These are phyloP conservation scores for Choloepus hoffmanni DNA, from an alignment of 2,113 vertebrate species.

Conservation along the genomic window DNA sequence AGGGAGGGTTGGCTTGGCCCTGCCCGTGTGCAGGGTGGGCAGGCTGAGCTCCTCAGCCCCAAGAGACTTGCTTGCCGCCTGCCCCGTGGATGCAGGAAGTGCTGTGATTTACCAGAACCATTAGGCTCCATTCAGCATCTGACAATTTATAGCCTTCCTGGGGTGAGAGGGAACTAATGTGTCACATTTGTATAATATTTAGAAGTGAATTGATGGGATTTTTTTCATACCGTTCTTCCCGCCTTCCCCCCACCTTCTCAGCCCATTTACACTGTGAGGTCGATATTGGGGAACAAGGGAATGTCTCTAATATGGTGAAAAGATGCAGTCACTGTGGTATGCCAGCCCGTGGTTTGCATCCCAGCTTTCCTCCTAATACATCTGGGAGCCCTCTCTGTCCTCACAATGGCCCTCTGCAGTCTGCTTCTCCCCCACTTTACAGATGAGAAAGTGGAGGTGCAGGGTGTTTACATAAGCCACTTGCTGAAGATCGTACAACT, in stretches of 20 bases:
- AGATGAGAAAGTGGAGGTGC: background rate
- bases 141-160: slow-evolving; percentile 57
- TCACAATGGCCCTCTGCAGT: background rate
- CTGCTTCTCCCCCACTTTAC: background rate
- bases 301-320: background rate
- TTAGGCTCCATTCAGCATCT: slow-evolving; percentile 82
- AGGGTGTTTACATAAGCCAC: background rate
- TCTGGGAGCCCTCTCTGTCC: too few species aligned
- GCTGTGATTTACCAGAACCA: slow-evolving; percentile 84
- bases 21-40: background rate
- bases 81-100: slow-evolving; percentile 62
- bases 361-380: background rate
- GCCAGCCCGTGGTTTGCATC: background rate
- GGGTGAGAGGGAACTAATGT: slow-evolving; percentile 29
- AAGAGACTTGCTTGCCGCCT: fast-evolving
- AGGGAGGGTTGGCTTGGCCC: background rate
- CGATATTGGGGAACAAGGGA: background rate
- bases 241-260: background rate
- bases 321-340: background rate
- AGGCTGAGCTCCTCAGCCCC: background rate
- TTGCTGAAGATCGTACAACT: background rate
- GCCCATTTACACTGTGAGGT: background rate
- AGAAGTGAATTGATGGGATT: background rate
- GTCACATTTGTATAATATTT: slow-evolving; percentile 57
- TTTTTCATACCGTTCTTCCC: background rate